Evolutionary conservation across 2,113 vertebrate species (phyloP).

Genomic region (Todiramphus chloris): DNA sequence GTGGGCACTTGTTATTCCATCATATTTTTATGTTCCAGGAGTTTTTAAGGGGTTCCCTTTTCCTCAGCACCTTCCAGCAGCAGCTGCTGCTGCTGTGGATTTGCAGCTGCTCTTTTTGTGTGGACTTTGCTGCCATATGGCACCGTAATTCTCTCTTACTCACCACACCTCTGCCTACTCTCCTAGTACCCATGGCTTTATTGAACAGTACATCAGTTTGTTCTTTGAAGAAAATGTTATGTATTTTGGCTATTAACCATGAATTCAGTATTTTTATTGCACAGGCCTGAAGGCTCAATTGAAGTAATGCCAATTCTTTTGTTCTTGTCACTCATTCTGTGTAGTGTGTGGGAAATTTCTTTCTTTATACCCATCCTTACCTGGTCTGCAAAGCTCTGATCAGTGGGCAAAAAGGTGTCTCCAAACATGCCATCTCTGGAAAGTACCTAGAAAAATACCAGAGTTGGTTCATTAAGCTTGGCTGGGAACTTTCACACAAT

Average conservation of each 20-base stretch:
- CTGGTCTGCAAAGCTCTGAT: not conserved
- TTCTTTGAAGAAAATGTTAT: not conserved
- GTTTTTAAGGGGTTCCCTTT: not conserved
- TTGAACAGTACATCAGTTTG: not conserved
- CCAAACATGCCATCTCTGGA: not conserved
- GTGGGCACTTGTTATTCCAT: not conserved
- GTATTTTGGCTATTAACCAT: conserved; percentile 1
- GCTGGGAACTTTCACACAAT: not conserved
- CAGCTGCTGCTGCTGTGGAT: not conserved
- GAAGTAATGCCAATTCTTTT: not conserved
- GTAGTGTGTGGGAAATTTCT: not conserved
- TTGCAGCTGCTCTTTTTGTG: conserved; percentile 6
- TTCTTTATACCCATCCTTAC: not conserved
- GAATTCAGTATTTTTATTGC: not conserved
- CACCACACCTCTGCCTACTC: not conserved
- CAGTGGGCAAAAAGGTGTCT: not conserved
- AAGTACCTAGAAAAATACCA: not conserved
- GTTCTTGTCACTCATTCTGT: not conserved
- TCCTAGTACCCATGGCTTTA: not conserved
- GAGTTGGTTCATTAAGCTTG: not conserved
- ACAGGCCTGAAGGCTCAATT: not conserved
- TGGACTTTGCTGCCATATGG: conserved; percentile 25
- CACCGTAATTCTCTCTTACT: not conserved
- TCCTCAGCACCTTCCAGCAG: not conserved
- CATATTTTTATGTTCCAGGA: not conserved